Evolutionary conservation across 2,888 invertebrate genomes (phyloP).

Genomic region (Disparrhopalites patrizii): DNA sequence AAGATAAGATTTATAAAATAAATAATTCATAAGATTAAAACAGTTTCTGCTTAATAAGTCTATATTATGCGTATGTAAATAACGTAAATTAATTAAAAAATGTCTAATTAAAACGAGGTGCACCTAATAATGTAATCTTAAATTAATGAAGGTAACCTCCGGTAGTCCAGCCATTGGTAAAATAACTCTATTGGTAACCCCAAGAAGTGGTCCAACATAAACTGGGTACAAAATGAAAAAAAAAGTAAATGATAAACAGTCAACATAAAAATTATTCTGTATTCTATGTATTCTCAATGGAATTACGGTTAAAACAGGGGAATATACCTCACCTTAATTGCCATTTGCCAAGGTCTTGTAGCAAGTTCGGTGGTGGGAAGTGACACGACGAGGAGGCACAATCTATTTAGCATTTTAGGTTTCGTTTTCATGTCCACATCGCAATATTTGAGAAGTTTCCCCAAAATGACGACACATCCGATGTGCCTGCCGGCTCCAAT

Average conservation of each 20-base stretch:
- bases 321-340: constrained; percentile 33
- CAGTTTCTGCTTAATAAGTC: too few species aligned
- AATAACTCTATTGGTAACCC: constrained; percentile 37
- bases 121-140: constrained; percentile 13
- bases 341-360: constrained; percentile 40
- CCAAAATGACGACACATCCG: constrained; percentile 34
- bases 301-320: neutral
- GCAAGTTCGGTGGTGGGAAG: constrained; percentile 43
- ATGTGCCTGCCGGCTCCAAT: constrained; percentile 40
- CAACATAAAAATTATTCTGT: too few species aligned
- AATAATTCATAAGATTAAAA: too few species aligned
- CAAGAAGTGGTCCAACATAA: constrained; percentile 38
- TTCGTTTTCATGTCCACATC: constrained; percentile 43
- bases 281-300: too few species aligned
- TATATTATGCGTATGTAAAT: neutral
- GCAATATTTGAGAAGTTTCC: constrained; percentile 39
- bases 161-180: constrained; percentile 37
- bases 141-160: constrained; percentile 33
- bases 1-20: too few species aligned
- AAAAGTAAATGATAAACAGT: neutral
- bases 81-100: neutral
- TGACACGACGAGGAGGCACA: constrained; percentile 40
- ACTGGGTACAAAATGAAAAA: constrained; percentile 30
- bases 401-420: constrained; percentile 38
- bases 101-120: neutral